Conservation (phyloP, 2,888 invertebrate species). For the Melieria crassipennis region DNA sequence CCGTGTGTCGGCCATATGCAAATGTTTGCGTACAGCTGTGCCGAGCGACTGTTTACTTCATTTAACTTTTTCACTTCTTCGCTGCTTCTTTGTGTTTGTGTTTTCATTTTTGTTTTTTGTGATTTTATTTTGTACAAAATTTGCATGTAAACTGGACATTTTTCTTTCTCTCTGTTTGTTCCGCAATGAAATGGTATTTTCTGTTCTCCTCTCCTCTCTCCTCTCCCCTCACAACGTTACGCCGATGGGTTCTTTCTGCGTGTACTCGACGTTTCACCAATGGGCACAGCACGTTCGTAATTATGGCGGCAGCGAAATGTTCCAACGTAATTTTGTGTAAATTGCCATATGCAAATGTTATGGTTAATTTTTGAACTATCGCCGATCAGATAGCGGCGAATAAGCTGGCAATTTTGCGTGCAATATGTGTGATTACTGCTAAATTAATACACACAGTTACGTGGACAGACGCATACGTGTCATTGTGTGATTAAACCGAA, state of each 20-base stretch:
- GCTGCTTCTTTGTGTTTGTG: background rate
- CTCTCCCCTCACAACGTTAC: no score
- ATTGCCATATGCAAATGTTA: constrained; percentile 31
- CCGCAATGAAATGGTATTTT: constrained; percentile 13
- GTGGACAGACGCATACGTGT: no score
- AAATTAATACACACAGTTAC: no score
- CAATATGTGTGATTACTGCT: no score
- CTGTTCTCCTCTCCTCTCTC: background rate
- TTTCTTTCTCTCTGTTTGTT: constrained; percentile 46
- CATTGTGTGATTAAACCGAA: no score
- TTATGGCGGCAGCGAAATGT: constrained; percentile 1
- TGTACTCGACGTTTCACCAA: background rate
- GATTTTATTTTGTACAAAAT: constrained; percentile 50
- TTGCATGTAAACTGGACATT: constrained; percentile 61
- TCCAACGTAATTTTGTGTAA: constrained; percentile 6
- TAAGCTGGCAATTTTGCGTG: no score
- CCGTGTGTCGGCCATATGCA: background rate
- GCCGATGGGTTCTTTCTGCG: background rate
- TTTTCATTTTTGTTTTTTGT: constrained; percentile 22
- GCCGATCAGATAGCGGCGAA: no score
- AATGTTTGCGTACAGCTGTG: background rate
- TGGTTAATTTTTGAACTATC: constrained; percentile 10
- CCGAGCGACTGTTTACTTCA: background rate
- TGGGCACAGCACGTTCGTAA: background rate
- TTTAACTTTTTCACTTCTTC: constrained; percentile 1